Base-by-base conservation (phyloP, 2,888 invertebrate species). In the Mesorhabditis belari region DNA sequence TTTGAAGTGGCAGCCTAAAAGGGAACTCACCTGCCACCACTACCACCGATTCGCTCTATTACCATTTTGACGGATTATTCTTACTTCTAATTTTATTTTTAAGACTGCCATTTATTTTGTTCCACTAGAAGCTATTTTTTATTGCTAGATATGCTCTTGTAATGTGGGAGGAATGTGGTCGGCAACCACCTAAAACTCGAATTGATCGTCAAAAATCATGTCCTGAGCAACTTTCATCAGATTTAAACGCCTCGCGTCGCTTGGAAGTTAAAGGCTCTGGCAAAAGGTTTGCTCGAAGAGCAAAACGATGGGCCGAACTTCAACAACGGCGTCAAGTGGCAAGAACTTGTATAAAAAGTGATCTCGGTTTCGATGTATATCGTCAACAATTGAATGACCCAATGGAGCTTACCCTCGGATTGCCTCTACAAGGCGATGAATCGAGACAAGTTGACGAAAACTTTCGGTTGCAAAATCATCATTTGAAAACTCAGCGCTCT, bases 191-290 rank as follows among this genome's bases (percentile, higher is more conserved):
- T n/a, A 9, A 50, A 53, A 24, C 23, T 12, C 54, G 23, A 17
- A 24, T 35, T 52, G n/a, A 61, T 52, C 23, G 26, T 51, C n/a
- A 29, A 19, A 27, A 61, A 24, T 27, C 49, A n/a, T 25, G 55
- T 29, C 19, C 60, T 21, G 56, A 12, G 12, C 25, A 49, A 19
- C 25, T 17, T 23, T 29, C n/a, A 24, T 25, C 27, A 44, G 44
- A 35, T n/a, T n/a, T n/a, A n/a, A n/a, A n/a, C n/a, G 49, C 19
- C 29, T 23, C 55, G 23, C 44, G 44, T 17, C 44, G 44, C 12
- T n/a, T 35, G 12, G 44, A 35, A 1, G 12, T n/a, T 9, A 66
- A 69, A 49, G 59, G 60, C 86, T 90, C 73, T 89, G 90, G 83
- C 88, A 89, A 35, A 84, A 85, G 70, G 50, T 74, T 70, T 60